Percentiles rank a stretch among this genome's conserved stretches.
These are phyloP conservation scores for Alethe diademata DNA, from an alignment of 2,113 vertebrate species.

Conservation along the genomic window DNA sequence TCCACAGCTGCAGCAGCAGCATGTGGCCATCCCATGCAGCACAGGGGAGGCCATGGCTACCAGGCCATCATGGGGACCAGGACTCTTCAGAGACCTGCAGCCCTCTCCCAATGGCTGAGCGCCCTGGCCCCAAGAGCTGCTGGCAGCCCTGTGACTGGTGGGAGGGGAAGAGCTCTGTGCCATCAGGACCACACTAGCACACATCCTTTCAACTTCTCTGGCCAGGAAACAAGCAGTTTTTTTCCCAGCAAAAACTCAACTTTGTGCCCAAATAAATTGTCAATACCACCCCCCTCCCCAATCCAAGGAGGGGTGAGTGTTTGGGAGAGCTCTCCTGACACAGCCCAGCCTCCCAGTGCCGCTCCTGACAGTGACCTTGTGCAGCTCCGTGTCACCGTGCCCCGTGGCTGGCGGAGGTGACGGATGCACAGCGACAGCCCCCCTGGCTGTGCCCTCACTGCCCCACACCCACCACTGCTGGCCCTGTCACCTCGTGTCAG, in stretches of 20 bases:
- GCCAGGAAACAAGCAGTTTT: background rate
- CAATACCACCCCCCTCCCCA: rapidly evolving
- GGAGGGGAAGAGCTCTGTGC: background rate
- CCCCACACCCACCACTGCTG: rapidly evolving
- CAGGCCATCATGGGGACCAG: background rate
- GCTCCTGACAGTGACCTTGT: background rate
- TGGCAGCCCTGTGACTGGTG: background rate
- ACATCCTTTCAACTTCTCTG: background rate
- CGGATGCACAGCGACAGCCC: background rate
- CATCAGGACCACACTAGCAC: rapidly evolving
- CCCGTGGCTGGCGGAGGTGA: background rate
- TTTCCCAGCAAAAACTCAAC: background rate
- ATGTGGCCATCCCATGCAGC: background rate
- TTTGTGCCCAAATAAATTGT: rapidly evolving
- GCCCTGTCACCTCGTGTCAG: background rate
- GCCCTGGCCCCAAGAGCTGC: background rate
- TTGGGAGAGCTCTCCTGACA: background rate
- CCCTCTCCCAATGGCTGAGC: rapidly evolving
- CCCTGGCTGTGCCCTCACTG: background rate
- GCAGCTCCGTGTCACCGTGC: background rate
- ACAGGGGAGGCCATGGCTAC: rapidly evolving
- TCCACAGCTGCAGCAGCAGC: background rate
- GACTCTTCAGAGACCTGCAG: background rate
- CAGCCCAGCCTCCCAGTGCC: background rate
- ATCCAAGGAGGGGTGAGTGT: background rate